Percentiles rank a stretch among this genome's conserved stretches.
These are phyloP conservation scores for Cyprinella venusta DNA, from an alignment of 2,797 vertebrate species.

Conservation along the genomic window DNA sequence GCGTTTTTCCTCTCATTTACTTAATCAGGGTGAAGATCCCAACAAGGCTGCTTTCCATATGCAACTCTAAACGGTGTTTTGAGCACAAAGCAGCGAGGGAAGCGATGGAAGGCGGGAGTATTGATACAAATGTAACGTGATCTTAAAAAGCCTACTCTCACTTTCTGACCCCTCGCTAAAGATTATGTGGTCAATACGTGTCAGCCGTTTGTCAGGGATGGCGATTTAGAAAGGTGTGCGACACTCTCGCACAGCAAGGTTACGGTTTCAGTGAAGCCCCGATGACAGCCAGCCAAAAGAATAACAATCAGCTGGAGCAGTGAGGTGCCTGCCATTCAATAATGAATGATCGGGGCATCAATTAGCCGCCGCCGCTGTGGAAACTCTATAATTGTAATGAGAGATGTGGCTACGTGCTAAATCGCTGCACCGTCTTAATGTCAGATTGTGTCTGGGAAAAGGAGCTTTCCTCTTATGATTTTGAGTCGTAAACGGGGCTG, in stretches of 20 bases:
- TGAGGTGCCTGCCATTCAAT: constrained; percentile 71
- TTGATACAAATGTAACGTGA: constrained; percentile 59
- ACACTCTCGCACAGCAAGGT: constrained; percentile 66
- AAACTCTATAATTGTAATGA: constrained; percentile 70
- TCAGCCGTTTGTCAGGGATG: constrained; percentile 66
- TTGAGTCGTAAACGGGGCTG: constrained; percentile 43
- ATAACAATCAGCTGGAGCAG: constrained; percentile 68
- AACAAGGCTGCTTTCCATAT: constrained; percentile 16
- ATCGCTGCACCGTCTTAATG: constrained; percentile 39
- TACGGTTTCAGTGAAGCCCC: constrained; percentile 63
- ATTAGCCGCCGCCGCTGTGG: constrained; percentile 76
- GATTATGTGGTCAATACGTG: constrained; percentile 75
- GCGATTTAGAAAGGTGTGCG: constrained; percentile 67
- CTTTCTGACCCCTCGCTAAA: constrained; percentile 60
- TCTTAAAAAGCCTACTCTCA: constrained; percentile 64
- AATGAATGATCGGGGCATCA: constrained; percentile 75
- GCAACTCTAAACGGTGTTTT: constrained; percentile 17
- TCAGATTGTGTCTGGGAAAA: constrained; percentile 36
- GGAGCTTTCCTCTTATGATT: constrained; percentile 35
- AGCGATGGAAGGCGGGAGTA: constrained; percentile 27
- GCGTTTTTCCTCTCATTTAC: constrained; percentile 69
- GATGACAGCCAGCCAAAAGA: constrained; percentile 72
- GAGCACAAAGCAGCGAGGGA: constrained; percentile 35
- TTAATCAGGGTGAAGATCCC: constrained; percentile 59
- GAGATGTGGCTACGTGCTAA: constrained; percentile 53